Evolutionary conservation across 2,113 vertebrate species (phyloP).

Genomic region (Ahaetulla prasina): DNA sequence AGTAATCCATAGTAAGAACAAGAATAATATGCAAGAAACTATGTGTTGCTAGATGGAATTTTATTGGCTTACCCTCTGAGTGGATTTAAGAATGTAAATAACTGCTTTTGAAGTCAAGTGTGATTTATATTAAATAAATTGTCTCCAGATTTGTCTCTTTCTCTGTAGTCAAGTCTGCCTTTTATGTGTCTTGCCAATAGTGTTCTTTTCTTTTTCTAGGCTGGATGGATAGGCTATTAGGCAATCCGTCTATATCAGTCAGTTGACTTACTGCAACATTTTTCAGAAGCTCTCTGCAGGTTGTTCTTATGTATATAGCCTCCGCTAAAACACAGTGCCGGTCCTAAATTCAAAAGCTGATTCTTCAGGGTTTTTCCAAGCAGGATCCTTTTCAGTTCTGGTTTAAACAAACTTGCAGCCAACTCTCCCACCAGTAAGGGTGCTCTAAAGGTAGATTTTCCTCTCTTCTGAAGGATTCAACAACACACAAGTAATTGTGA

Average conservation of each 20-base stretch:
- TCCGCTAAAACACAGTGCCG: background rate
- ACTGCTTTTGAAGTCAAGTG: constrained; percentile 17
- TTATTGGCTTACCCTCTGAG: constrained; percentile 5
- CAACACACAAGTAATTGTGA: background rate
- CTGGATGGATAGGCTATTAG: background rate
- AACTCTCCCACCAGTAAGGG: background rate
- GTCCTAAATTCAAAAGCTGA: background rate
- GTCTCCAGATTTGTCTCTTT: background rate
- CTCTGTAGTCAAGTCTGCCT: background rate
- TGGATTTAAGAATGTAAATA: constrained; percentile 4
- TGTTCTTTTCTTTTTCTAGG: background rate
- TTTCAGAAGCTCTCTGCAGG: background rate
- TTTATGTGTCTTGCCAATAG: background rate
- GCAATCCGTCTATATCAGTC: background rate
- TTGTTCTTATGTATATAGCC: background rate
- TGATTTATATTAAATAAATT: constrained; percentile 22
- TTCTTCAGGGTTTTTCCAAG: background rate
- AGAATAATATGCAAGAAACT: background rate
- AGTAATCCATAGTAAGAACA: background rate
- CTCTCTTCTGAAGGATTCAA: background rate
- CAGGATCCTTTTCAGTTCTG: background rate
- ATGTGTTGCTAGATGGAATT: background rate
- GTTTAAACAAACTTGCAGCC: background rate
- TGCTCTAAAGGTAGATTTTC: background rate
- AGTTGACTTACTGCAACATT: background rate